Conservation (phyloP, 2,113 vertebrate species). For the Tragelaphus imberbis region DNA sequence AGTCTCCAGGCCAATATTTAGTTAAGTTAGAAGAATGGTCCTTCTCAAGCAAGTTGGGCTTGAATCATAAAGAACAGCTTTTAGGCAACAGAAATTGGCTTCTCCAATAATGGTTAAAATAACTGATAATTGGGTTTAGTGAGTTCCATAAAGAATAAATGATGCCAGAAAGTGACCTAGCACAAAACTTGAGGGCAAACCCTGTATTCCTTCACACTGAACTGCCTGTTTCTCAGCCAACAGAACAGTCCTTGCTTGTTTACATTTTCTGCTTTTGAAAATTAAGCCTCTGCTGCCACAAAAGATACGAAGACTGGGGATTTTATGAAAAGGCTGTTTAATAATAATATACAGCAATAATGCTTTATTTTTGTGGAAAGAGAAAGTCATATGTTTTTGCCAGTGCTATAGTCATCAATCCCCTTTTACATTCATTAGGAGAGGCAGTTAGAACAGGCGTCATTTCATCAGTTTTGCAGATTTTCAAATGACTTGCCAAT, state of each 20-base stretch:
- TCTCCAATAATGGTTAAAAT: neutral
- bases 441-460: neutral
- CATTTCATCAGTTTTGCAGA: neutral
- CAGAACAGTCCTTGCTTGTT: neutral
- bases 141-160: neutral
- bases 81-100: neutral
- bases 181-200: neutral
- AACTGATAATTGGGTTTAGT: neutral
- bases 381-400: neutral
- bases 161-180: neutral
- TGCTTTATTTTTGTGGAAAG: neutral
- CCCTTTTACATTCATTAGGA: neutral
- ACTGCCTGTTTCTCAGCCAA: neutral
- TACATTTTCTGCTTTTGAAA: slow-evolving; percentile 11
- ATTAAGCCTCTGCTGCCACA: neutral
- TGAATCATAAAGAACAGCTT: neutral
- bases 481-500: too few relatives aligned
- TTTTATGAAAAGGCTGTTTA: neutral
- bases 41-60: neutral
- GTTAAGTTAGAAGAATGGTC: neutral
- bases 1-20: neutral
- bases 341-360: neutral
- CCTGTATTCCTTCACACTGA: neutral
- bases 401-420: neutral
- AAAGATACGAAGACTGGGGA: neutral